Conservation (phyloP, 2,113 vertebrate genomes). For the Eclectus roratus region DNA sequence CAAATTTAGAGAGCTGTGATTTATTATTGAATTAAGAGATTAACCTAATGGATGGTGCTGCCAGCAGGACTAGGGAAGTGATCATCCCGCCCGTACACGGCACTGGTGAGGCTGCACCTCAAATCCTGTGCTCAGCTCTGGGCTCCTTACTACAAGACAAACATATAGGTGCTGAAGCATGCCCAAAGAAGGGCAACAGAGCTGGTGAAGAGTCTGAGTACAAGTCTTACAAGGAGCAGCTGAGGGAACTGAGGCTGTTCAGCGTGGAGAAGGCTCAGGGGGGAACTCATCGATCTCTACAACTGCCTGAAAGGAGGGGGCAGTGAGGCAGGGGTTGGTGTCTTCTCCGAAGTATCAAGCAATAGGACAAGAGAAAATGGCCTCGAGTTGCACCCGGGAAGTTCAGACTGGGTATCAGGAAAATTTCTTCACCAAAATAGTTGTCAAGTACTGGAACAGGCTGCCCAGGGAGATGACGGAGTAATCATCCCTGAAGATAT, state of each 20-base stretch:
- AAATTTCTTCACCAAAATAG: not conserved
- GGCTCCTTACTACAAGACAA: not conserved
- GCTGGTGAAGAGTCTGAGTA: not conserved
- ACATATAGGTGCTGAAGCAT: not conserved
- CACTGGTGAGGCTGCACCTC: not conserved
- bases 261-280: not conserved
- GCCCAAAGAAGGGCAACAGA: not conserved
- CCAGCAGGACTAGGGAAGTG: not conserved
- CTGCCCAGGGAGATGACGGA: not conserved
- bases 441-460: not conserved
- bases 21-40: not conserved
- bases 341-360: not conserved
- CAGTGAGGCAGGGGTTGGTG: not conserved
- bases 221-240: not conserved
- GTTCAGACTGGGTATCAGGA: not conserved
- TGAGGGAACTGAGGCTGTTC: not conserved
- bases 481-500: not conserved
- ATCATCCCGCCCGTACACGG: rapidly evolving
- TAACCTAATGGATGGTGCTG: not conserved
- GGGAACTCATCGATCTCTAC: not conserved
- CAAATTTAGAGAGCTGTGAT: not conserved
- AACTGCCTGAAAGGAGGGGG: not conserved
- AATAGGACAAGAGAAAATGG: not conserved
- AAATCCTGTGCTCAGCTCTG: not conserved
- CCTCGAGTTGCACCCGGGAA: not conserved